Percentiles rank a stretch among this genome's conserved stretches.
These are phyloP conservation scores for Slavum lentiscoides DNA, from an alignment of 2,888 invertebrate species.

Conservation along the genomic window DNA sequence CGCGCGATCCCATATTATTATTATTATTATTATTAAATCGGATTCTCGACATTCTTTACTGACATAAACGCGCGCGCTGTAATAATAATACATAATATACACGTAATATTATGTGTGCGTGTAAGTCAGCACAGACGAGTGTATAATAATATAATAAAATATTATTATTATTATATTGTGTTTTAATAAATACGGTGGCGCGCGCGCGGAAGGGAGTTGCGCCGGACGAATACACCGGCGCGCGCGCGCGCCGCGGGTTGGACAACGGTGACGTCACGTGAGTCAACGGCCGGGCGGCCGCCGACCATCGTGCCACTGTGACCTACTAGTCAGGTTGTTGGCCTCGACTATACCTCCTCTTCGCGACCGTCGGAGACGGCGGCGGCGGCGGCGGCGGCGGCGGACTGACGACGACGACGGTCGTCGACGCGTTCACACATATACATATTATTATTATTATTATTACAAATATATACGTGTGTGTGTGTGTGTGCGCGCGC, in stretches of 20 bases:
- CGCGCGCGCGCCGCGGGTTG: slow-evolving; percentile 25
- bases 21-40: too few species aligned
- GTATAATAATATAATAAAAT: too few species aligned
- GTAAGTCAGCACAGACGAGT: too few species aligned
- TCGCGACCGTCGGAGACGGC: not conserved
- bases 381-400: not conserved
- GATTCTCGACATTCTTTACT: too few species aligned
- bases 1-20: too few species aligned
- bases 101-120: too few species aligned
- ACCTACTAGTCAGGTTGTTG: slow-evolving; percentile 54
- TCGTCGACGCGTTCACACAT: slow-evolving; percentile 31
- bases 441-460: slow-evolving; percentile 3
- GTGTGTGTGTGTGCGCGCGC: too few species aligned
- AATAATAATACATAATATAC: too few species aligned
- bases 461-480: not conserved
- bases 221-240: not conserved
- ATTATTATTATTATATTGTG: too few species aligned
- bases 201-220: not conserved
- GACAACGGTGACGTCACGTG: slow-evolving; percentile 49
- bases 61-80: too few species aligned
- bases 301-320: slow-evolving; percentile 52
- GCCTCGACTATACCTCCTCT: slow-evolving; percentile 43
- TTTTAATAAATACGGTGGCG: not conserved
- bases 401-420: slow-evolving; percentile 3
- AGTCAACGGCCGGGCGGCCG: slow-evolving; percentile 53